Evolutionary conservation across 2,113 vertebrate species (phyloP).

Genomic region (Pelusios castaneus): DNA sequence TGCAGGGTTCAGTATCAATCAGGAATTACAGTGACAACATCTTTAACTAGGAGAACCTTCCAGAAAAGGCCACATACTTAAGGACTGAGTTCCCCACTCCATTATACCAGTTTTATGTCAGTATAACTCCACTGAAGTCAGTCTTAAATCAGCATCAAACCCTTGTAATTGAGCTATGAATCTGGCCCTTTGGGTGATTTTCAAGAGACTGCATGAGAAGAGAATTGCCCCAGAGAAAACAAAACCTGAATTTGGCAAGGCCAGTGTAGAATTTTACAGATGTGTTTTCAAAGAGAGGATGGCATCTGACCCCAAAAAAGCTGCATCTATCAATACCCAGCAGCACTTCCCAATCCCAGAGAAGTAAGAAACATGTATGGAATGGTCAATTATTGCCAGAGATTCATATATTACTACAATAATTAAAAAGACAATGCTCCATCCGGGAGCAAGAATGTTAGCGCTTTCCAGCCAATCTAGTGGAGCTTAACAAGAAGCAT

Average conservation of each 20-base stretch:
- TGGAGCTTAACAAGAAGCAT: not conserved
- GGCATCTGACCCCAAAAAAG: not conserved
- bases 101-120: not conserved
- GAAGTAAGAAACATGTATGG: not conserved
- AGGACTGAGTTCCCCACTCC: too few relatives aligned
- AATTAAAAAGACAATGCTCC: not conserved
- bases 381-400: not conserved
- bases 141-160: not conserved
- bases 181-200: not conserved
- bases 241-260: not conserved
- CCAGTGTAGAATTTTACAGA: not conserved
- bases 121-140: not conserved
- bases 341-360: not conserved
- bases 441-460: not conserved
- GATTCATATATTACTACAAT: not conserved
- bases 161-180: not conserved
- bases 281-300: not conserved
- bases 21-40: not conserved
- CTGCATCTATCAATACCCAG: not conserved
- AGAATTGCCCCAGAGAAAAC: not conserved
- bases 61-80: not conserved
- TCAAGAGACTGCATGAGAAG: not conserved
- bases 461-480: not conserved
- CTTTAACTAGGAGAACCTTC: not conserved
- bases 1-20: not conserved